A percentile compares a stretch with the other conserved stretches of the same genome.
Conservation (phyloP, 2,888 invertebrate species). For the Mactromeris polynyma region DNA sequence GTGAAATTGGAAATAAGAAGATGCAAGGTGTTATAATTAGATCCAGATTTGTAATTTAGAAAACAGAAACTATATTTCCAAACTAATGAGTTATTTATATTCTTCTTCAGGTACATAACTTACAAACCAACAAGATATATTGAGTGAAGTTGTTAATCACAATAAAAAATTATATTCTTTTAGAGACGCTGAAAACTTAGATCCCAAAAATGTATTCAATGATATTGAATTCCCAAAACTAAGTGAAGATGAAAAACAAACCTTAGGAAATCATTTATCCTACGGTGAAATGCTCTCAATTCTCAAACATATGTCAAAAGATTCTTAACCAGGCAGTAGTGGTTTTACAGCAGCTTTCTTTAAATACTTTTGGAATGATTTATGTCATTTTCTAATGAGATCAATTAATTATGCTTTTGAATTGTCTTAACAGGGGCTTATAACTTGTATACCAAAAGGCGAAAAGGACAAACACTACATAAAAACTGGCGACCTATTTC, state of each 20-base stretch:
- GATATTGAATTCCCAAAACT: not conserved
- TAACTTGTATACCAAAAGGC: slow-evolving; percentile 49
- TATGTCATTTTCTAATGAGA: too few relatives aligned
- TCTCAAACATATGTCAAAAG: slow-evolving; percentile 45
- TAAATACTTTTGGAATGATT: not conserved
- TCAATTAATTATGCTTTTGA: not conserved
- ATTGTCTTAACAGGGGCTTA: not conserved
- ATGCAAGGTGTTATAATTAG: too few relatives aligned
- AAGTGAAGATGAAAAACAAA: not conserved
- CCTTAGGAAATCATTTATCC: not conserved
- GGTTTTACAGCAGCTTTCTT: too few relatives aligned
- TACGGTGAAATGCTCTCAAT: slow-evolving; percentile 13
- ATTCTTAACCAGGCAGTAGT: slow-evolving; percentile 23
- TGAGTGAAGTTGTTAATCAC: not conserved
- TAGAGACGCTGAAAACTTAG: not conserved
- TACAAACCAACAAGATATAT: not conserved
- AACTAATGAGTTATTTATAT: not conserved
- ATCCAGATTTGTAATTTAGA: not conserved
- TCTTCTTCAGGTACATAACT: not conserved
- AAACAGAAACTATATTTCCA: slow-evolving; percentile 18
- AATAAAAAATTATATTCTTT: not conserved
- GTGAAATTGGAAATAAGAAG: too few relatives aligned
- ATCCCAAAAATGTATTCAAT: not conserved
- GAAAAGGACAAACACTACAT: slow-evolving; percentile 34
- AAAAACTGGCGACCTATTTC: slow-evolving; percentile 55